Evolutionary conservation across 2,888 invertebrate genomes (phyloP), one percentile per base, ranked within the genome.

Genomic region (Cephus pygmeus): DNA sequence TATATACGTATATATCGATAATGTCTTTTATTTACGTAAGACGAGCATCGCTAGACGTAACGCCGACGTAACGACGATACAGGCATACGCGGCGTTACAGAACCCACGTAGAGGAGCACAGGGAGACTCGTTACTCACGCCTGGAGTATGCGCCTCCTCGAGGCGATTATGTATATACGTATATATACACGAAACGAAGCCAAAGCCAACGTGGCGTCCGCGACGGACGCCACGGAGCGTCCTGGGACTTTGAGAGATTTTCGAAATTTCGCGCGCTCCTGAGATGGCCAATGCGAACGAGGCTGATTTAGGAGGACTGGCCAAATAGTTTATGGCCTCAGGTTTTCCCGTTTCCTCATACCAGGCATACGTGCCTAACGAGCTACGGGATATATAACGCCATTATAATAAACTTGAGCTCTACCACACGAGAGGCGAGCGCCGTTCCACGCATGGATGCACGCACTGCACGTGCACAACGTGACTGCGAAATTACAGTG

Each of bases 341-440:
- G 56, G 33, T 12, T 79, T 77, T 73, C 77, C 73, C 81, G 79
- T 83, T 81, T 82, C 82, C 83, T 84, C 83, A 79, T 84, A 77
- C 80, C 81, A 73, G 30, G 80, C 80, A 79, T 82, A 81, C 83
- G 79, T 79, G 73, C 81, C 81, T 84, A 84, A 85, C 85, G 80
- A 85, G 83, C 75, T 73, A 40, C 80, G 75, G 78, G 73, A 79
- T 78, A 77, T 83, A 81, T 84, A 83, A 83, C 82, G 80, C 79
- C 79, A 82, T 84, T 82, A 83, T 82, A 82, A 84, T 84, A 84
- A 84, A 84, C 79, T 80, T 56, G 77, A 75, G 76, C 80, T 81
- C 77, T 75, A 79, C 78, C 77, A 73, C 71, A 78, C 34, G 31
- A 31, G 12, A n/a, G 56, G 31, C 74, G 77, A 73, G 75, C 79